Conservation (phyloP, 2,888 invertebrate species). For the Caenorhabditis virilis region DNA sequence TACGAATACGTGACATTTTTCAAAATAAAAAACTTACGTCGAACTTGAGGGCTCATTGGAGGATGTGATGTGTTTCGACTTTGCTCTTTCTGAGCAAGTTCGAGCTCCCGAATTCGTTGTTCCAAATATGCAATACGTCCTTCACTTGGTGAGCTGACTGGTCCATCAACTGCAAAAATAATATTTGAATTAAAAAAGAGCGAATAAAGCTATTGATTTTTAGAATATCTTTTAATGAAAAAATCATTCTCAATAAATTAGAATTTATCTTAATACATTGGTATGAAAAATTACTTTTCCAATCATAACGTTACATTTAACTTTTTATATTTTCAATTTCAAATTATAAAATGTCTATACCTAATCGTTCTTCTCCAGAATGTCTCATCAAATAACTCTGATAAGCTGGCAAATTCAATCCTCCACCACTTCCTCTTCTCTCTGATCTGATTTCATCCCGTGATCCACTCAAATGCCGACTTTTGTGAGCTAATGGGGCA, state of each 20-base stretch:
- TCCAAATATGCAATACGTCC: slow-evolving; percentile 37
- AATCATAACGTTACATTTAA: neutral
- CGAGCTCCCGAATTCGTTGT: slow-evolving; percentile 29
- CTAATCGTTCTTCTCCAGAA: slow-evolving; percentile 29
- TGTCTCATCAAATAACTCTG: slow-evolving; percentile 21
- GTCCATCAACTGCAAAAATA: slow-evolving; percentile 35
- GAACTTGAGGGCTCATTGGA: neutral
- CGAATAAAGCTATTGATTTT: neutral
- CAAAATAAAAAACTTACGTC: slow-evolving; percentile 19
- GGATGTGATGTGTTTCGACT: slow-evolving; percentile 5
- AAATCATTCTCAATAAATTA: neutral
- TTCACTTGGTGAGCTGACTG: slow-evolving; percentile 17
- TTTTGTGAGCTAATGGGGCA: slow-evolving; percentile 42
- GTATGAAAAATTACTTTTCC: neutral
- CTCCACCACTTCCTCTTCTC: slow-evolving; percentile 21
- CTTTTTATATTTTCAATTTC: too few relatives aligned
- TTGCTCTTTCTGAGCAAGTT: slow-evolving; percentile 21
- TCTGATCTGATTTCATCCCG: slow-evolving; percentile 28
- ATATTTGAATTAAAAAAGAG: neutral
- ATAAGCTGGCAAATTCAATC: slow-evolving; percentile 27
- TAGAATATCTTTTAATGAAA: neutral
- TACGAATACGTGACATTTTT: too few relatives aligned
- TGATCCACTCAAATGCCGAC: slow-evolving; percentile 26
- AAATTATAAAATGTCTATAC: slow-evolving; percentile 7
- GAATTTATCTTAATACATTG: neutral